Evolutionary conservation across 2,113 vertebrate species (phyloP).

Genomic region (Rhea pennata): DNA sequence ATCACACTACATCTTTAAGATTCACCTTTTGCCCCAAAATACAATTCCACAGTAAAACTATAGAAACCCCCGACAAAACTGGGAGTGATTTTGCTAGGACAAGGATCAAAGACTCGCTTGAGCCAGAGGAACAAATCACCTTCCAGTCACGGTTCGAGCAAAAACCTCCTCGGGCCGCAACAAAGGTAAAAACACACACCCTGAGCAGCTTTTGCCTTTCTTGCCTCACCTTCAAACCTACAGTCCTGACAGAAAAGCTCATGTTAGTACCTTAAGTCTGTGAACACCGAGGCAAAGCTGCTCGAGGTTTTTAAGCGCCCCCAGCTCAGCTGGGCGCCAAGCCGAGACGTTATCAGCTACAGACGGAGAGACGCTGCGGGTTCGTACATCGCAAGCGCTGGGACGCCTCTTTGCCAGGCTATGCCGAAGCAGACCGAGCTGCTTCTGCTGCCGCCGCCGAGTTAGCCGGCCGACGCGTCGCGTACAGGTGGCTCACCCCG

Average conservation of each 20-base stretch:
- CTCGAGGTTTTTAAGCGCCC: neutral
- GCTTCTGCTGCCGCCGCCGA: too few relatives aligned
- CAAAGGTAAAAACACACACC: fast-evolving
- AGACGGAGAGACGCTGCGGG: neutral
- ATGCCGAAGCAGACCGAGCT: too few relatives aligned
- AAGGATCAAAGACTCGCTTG: neutral
- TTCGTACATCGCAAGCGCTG: fast-evolving
- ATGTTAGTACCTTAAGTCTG: neutral
- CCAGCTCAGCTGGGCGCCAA: neutral
- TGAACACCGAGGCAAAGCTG: fast-evolving
- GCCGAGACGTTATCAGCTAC: fast-evolving
- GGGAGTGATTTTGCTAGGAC: neutral
- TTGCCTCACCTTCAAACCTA: neutral
- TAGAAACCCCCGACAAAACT: neutral
- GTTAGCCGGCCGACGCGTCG: too few relatives aligned
- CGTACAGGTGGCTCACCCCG: too few relatives aligned
- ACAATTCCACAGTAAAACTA: neutral
- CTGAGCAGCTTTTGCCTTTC: neutral
- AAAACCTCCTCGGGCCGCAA: too few relatives aligned
- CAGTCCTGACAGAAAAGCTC: neutral
- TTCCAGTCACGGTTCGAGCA: fast-evolving
- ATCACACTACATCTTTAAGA: neutral
- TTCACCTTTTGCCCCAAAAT: neutral
- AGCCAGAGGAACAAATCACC: neutral
- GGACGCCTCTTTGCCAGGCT: fast-evolving